Evolutionary conservation across 2,113 vertebrate genomes (phyloP).

Genomic region (Nesogale talazaci): DNA sequence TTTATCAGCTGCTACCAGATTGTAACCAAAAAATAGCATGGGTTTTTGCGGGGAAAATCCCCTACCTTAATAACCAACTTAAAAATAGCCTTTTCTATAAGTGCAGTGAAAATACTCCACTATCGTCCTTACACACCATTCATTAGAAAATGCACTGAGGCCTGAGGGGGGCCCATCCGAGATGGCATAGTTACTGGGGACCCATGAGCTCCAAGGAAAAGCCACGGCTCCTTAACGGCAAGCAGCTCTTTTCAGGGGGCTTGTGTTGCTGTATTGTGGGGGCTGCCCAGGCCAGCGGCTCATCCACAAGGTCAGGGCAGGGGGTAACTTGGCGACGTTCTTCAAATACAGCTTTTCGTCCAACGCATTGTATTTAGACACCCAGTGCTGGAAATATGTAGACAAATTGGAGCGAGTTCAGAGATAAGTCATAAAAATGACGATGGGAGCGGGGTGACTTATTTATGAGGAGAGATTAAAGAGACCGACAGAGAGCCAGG

Average conservation of each 20-base stretch:
- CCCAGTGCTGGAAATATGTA: constrained; percentile 57
- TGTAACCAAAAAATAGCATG: neutral
- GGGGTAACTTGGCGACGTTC: constrained; percentile 41
- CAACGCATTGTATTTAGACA: constrained; percentile 66
- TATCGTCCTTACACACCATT: neutral
- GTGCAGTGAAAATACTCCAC: neutral
- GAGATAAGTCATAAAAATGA: constrained; percentile 75
- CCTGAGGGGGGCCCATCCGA: neutral
- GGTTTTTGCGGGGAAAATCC: neutral
- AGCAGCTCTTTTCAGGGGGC: neutral
- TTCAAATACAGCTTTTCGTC: constrained; percentile 50
- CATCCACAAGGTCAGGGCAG: constrained; percentile 55
- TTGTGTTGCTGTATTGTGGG: neutral
- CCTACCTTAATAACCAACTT: neutral
- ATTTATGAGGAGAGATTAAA: constrained; percentile 78
- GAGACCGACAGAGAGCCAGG: constrained; percentile 54
- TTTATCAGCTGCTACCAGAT: neutral
- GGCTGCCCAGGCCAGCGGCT: neutral
- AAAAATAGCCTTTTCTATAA: neutral
- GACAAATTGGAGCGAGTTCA: constrained; percentile 76
- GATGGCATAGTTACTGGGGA: neutral
- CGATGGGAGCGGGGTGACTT: constrained; percentile 52
- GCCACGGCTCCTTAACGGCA: neutral
- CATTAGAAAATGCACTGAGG: neutral
- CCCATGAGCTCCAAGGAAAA: neutral